Percentiles rank a stretch among this genome's conserved stretches.
These are phyloP conservation scores for Pseudotriccus pelzelni DNA, from an alignment of 2,797 vertebrate species.

Conservation along the genomic window DNA sequence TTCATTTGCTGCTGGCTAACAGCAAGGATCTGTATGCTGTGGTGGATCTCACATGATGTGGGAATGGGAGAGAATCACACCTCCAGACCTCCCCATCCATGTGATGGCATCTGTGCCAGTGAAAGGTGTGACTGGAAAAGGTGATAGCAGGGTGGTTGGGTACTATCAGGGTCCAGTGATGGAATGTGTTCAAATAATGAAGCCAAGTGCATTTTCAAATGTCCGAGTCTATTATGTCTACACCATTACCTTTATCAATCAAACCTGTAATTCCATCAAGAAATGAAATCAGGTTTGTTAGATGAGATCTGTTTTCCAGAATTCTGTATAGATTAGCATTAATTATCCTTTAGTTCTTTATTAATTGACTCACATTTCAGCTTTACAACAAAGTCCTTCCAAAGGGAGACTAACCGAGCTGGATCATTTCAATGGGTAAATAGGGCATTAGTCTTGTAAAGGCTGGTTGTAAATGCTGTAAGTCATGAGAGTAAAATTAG, in stretches of 20 bases:
- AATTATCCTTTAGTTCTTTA: not conserved
- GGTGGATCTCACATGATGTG: fast-evolving
- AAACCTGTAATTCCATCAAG: not conserved
- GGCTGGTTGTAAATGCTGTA: not conserved
- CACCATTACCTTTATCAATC: not conserved
- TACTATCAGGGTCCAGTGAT: not conserved
- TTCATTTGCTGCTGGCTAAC: not conserved
- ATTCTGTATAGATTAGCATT: not conserved
- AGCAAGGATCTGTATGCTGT: not conserved
- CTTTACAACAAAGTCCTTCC: not conserved
- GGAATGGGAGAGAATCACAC: not conserved
- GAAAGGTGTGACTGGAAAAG: not conserved
- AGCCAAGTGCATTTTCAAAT: not conserved
- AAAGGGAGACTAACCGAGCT: not conserved
- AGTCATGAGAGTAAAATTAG: not conserved
- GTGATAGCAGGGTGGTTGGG: not conserved
- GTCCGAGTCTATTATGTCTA: not conserved
- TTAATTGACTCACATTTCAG: not conserved
- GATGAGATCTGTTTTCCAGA: not conserved
- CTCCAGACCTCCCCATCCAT: not conserved
- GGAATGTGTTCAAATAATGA: not conserved
- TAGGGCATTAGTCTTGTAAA: not conserved
- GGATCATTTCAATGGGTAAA: not conserved
- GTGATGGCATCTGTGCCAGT: fast-evolving
- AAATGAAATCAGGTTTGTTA: not conserved